Base-by-base conservation (phyloP, 2,113 vertebrate species). In the Syngnathus scovelli region DNA sequence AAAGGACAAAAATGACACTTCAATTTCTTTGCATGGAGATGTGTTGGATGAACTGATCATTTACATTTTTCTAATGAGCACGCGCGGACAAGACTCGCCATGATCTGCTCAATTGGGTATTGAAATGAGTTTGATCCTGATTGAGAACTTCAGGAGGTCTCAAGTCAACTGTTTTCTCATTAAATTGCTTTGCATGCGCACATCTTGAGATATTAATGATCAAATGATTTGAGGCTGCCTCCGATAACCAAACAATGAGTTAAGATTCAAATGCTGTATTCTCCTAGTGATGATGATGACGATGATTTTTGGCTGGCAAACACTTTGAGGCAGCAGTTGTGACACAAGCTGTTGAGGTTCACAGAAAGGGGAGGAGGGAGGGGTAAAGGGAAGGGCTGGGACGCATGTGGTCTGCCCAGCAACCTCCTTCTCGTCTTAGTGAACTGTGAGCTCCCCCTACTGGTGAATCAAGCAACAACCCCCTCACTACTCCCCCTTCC, bases 371-470 rank as follows among this genome's bases (percentile, higher is more conserved):
- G 55, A 52, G 37, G 27, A 11, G 52, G n/a, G 19, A 21, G 49
- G 67, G 38, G 3, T n/a, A 43, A 59, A n/a, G 49, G 4, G 38
- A 65, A 70, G 60, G 21, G 65, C 71, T 62, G 69, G 61, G 69
- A 75, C 43, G 63, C 67, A 67, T 65, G 61, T 21, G 39, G 67
- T 38, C 70, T 76, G 81, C 70, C 79, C 79, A 68, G 69, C 71
- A 86, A 70, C 66, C 65, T 71, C 70, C 61, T n/a, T 37, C 69
- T 66, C 2, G 41, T 49, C 13, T 85, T 43, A 68, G 64, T 89
- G 93, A 93, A 84, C 79, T 93, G 86, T 88, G 91, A 91, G 93
- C 91, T 89, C 94, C 96, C 94, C 92, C 94, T 95, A 90, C 94
- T 92, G 95, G 83, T 76, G 56, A 8, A 21, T 44, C 4, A 23